Evolutionary conservation across 1,140 invertebrate genomes (phyloP), one percentile per base, ranked within the genome.

Genomic region (Bradysia coprophila): DNA sequence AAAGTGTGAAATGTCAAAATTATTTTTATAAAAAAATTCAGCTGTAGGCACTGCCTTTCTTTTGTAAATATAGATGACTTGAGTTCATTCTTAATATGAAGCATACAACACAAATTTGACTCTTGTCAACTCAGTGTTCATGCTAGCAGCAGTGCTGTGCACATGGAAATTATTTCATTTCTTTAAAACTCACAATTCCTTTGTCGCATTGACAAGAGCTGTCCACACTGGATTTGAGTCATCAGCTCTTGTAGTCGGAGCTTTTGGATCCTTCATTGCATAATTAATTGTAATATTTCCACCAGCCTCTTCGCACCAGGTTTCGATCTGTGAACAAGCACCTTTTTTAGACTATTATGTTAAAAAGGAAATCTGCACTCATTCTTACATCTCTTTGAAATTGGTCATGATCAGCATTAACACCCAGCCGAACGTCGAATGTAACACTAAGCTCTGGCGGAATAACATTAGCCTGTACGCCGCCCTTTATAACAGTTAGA

Each of bases 391-490:
- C 59, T 9, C 53, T 52, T 46, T 71, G 62, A 51, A 76, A 63
- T 38, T 64, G 59, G 5, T 49, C 46, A 6, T 68, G 51, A 49
- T 71, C 54, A 22, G 54, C 57, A 11, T 60, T 53, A 4, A 68
- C 67, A 1, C 70, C 55, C 9, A 76, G 54, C 28, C 73, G 57
- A 24, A 74, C 60, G 51, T 76, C 73, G 55, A 76, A 73, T 15
- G 58, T 58, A 10, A 63, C 67, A 22, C 45, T 53, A 22, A 76
- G 53, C 48, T 70, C 62, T 28, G 63, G 57, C 22, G 75, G 75
- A 21, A 78, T 61, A 10, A 78, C 72, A 52, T 78, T 78, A n/a
- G 53, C 46, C 48, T 76, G 73, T n/a, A 76, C 60, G 21, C 75
- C 75, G 31, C 75, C 75, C 70, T 80, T 54, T 31, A 73, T 43